A percentile compares a stretch with the other conserved stretches of the same genome.
phyloP scores from a whole-genome alignment of 1,140 invertebrate species.

The Ceratoteleas bidentatus region DNA sequence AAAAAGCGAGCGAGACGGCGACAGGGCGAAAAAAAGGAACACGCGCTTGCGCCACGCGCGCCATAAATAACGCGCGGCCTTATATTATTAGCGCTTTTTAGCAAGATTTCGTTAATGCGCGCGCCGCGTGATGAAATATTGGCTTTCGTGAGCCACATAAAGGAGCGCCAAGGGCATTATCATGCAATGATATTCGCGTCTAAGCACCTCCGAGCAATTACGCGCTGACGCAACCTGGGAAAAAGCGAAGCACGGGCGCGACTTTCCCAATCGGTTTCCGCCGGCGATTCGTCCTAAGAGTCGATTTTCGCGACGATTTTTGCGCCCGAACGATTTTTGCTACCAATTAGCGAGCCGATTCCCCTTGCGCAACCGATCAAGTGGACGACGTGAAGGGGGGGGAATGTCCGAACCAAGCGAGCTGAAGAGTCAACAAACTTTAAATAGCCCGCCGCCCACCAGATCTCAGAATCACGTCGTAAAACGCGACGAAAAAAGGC shows the following conservation, averaged over 20 bases:
- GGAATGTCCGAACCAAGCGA: conserved; percentile 23
- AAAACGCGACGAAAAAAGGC: conserved; percentile 37
- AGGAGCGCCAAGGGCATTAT: conserved; percentile 69
- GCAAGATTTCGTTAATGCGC: conserved; percentile 65
- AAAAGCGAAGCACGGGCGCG: conserved; percentile 45
- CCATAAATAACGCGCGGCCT: conserved; percentile 56
- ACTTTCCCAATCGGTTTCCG: conserved; percentile 57
- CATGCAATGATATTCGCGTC: conserved; percentile 61
- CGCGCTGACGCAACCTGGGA: conserved; percentile 64
- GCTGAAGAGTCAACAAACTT: conserved; percentile 53
- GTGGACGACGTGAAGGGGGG: no score
- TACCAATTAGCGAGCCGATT: conserved; percentile 43
- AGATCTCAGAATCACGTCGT: conserved; percentile 45
- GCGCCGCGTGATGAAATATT: conserved; percentile 62
- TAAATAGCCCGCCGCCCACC: conserved; percentile 54
- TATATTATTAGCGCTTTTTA: conserved; percentile 66
- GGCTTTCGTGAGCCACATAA: conserved; percentile 65
- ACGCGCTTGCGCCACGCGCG: conserved; percentile 46
- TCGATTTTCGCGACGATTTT: conserved; percentile 24
- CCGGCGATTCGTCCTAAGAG: conserved; percentile 40
- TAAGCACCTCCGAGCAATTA: conserved; percentile 61
- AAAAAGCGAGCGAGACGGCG: no score
- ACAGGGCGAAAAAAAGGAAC: conserved; percentile 28
- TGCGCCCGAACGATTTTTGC: conserved; percentile 47
- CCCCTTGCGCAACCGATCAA: conserved; percentile 34